These are phyloP conservation scores for Drosophila kurseongensis DNA, from an alignment of 1,140 invertebrate genomes.

Conservation along the genomic window DNA sequence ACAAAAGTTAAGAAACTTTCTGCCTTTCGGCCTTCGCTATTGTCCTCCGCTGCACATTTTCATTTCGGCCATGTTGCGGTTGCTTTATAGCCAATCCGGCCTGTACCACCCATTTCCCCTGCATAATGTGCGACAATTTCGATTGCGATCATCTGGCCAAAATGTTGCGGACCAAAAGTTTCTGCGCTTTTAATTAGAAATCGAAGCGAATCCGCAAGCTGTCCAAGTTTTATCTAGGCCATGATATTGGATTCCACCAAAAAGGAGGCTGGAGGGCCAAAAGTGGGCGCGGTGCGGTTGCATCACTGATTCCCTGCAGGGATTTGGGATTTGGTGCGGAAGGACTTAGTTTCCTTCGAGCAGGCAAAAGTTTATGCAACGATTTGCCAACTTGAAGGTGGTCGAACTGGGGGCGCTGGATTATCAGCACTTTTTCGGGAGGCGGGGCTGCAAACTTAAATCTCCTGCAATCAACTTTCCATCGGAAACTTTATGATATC, in stretches of 20 bases:
- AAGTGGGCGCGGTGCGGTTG: not conserved
- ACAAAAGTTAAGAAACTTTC: conserved; percentile 65
- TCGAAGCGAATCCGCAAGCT: conserved; percentile 60
- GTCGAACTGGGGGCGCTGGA: not conserved
- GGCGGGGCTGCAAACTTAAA: conserved; percentile 15
- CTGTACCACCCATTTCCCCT: not conserved
- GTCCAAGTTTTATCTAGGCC: conserved; percentile 55
- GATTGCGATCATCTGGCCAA: conserved; percentile 65
- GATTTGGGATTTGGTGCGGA: not conserved
- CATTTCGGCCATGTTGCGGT: conserved; percentile 53
- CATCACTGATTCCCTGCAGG: conserved; percentile 4
- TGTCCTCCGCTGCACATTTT: conserved; percentile 48
- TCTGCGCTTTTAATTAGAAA: conserved; percentile 76
- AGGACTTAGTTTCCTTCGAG: conserved; percentile 3
- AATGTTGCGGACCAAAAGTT: conserved; percentile 49
- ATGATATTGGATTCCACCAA: conserved; percentile 26
- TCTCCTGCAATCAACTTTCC: conserved; percentile 35
- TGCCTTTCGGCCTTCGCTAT: not conserved
- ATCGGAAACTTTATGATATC: conserved; percentile 37
- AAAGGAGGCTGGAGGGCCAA: too few species aligned
- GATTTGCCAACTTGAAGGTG: conserved; percentile 27
- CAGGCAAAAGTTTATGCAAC: conserved; percentile 35
- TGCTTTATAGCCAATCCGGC: conserved; percentile 24
- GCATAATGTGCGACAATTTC: conserved; percentile 55
- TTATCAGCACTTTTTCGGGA: conserved; percentile 11